Percentiles rank a stretch among this genome's conserved stretches.
These are phyloP conservation scores for Karalla daura DNA, from an alignment of 2,797 vertebrate genomes.

Conservation along the genomic window DNA sequence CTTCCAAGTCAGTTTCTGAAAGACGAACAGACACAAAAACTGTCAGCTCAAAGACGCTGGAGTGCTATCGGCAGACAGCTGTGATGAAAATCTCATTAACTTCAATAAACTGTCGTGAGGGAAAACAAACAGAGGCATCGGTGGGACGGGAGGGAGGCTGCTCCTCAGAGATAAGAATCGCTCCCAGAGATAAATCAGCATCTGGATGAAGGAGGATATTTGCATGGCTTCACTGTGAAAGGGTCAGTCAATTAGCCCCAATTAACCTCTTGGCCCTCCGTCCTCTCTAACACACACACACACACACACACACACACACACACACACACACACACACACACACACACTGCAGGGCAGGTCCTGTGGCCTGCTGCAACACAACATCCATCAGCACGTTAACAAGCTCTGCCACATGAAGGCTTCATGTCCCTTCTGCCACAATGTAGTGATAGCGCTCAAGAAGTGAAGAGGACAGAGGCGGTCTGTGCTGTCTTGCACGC, in stretches of 20 bases:
- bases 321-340: slow-evolving; percentile 2
- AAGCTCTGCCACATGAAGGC: slow-evolving; percentile 51
- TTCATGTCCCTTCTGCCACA: slow-evolving; percentile 33
- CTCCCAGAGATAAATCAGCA: slow-evolving; percentile 3
- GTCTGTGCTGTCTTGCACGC: too few relatives aligned
- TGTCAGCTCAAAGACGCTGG: slow-evolving; percentile 69
- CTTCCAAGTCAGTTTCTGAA: slow-evolving; percentile 88
- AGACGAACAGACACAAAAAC: slow-evolving; percentile 67
- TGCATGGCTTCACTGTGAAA: slow-evolving; percentile 28
- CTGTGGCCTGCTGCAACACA: slow-evolving; percentile 7
- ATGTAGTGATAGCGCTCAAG: slow-evolving; percentile 62
- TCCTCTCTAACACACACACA: slow-evolving; percentile 2
- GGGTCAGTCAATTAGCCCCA: slow-evolving; percentile 48
- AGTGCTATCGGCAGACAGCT: slow-evolving; percentile 67
- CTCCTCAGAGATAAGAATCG: slow-evolving; percentile 42
- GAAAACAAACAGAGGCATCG: slow-evolving; percentile 44
- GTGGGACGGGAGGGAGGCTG: slow-evolving; percentile 29
- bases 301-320: slow-evolving; percentile 20
- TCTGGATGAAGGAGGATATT: slow-evolving; percentile 11
- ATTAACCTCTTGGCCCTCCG: slow-evolving; percentile 45
- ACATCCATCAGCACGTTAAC: slow-evolving; percentile 66
- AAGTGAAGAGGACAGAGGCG: too few relatives aligned
- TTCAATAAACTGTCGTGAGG: slow-evolving; percentile 62
- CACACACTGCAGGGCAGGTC: background rate
- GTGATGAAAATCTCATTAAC: slow-evolving; percentile 77